phyloP scores from a whole-genome alignment of 2,113 vertebrate species.

The Pteruthius melanotis region DNA sequence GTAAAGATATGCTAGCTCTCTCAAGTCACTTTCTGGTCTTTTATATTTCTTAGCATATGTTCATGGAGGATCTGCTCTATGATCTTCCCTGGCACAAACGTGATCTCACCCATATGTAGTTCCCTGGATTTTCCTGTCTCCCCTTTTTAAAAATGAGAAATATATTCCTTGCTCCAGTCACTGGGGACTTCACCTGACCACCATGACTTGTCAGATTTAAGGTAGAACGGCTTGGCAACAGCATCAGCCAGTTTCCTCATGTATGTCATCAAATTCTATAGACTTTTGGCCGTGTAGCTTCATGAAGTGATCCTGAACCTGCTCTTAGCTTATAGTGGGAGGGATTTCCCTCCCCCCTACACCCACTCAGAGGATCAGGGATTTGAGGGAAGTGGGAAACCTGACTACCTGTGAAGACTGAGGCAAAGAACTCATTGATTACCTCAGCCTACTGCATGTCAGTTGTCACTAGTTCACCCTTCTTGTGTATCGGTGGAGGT shows the following conservation, averaged over 20 bases:
- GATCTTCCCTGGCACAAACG: background rate
- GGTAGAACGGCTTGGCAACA: background rate
- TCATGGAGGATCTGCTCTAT: background rate
- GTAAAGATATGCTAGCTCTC: background rate
- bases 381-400: background rate
- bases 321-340: background rate
- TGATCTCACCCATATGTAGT: background rate
- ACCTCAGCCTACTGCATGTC: background rate
- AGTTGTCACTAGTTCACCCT: background rate
- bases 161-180: background rate
- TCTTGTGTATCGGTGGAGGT: background rate
- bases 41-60: background rate
- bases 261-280: background rate
- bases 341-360: background rate
- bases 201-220: background rate
- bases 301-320: background rate
- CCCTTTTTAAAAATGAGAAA: background rate
- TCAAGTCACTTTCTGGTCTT: background rate
- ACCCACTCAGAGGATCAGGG: background rate
- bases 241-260: background rate
- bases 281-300: background rate
- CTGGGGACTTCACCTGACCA: background rate
- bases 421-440: background rate
- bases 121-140: background rate
- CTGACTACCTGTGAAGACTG: background rate